These are phyloP conservation scores for Holotrichia oblita DNA, from an alignment of 1,140 invertebrate species.

Conservation along the genomic window DNA sequence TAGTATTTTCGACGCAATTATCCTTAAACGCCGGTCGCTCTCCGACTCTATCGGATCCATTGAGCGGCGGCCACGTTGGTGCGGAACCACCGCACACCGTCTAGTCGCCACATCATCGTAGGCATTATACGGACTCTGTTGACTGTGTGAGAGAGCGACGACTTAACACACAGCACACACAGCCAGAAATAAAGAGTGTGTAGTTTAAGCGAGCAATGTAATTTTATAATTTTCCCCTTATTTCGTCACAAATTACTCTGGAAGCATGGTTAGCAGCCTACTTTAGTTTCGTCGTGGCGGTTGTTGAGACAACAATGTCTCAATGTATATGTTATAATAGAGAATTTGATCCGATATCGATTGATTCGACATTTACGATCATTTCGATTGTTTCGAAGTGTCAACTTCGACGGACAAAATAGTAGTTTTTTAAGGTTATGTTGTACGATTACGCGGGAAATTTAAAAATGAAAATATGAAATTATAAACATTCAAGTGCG, in stretches of 20 bases:
- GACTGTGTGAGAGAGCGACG: conserved; percentile 17
- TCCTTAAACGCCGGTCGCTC: conserved; percentile 15
- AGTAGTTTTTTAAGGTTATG: background rate
- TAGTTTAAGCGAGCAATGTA: conserved; percentile 61
- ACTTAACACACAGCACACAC: conserved; percentile 44
- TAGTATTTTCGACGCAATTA: conserved; percentile 35
- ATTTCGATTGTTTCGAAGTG: background rate
- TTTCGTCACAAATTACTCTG: conserved; percentile 63
- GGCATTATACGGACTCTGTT: background rate
- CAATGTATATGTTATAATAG: background rate
- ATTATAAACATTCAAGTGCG: background rate
- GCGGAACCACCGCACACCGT: background rate
- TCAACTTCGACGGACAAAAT: background rate
- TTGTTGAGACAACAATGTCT: conserved; percentile 51
- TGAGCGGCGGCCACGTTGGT: background rate
- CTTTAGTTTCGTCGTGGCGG: conserved; percentile 59
- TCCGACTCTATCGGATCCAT: background rate
- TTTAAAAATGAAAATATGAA: background rate
- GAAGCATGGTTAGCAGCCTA: conserved; percentile 59
- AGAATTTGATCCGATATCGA: conserved; percentile 26
- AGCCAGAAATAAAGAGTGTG: conserved; percentile 55
- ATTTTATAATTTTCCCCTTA: conserved; percentile 64
- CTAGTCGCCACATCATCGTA: background rate
- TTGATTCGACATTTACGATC: background rate
- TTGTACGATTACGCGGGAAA: background rate